Evolutionary conservation across 2,113 vertebrate species (phyloP).

Genomic region (Hypocryptadius cinnamomeus): DNA sequence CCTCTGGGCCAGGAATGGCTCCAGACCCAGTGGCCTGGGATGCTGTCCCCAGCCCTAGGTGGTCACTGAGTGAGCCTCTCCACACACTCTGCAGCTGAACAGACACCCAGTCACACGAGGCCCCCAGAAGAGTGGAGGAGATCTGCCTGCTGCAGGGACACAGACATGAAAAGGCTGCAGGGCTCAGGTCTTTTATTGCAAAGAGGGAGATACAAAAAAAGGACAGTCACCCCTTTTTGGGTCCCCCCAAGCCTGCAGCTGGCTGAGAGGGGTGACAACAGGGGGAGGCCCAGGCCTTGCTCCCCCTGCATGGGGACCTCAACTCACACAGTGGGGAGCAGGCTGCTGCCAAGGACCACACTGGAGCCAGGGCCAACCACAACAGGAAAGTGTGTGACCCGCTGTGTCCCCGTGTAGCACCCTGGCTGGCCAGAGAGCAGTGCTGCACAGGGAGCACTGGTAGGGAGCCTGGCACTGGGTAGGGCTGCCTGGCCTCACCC

Average conservation of each 20-base stretch:
- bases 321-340: background rate
- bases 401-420: fast-evolving
- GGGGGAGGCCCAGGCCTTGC: background rate
- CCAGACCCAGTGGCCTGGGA: background rate
- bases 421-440: background rate
- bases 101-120: no score
- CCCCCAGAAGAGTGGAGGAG: fast-evolving
- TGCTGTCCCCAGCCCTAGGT: background rate
- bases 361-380: background rate
- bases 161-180: background rate
- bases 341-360: background rate
- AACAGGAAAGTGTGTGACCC: background rate
- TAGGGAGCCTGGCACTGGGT: background rate
- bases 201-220: slow-evolving; percentile 44
- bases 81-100: background rate
- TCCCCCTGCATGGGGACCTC: background rate
- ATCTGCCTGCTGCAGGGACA: background rate
- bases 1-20: background rate
- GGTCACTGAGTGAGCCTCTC: background rate
- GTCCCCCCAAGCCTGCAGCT: background rate
- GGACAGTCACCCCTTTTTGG: background rate
- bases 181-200: slow-evolving; percentile 61
- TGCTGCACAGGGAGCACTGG: background rate
- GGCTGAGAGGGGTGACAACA: background rate
- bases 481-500: background rate